These are phyloP conservation scores for Rhombomys opimus DNA, from an alignment of 2,113 vertebrate genomes.

Conservation along the genomic window DNA sequence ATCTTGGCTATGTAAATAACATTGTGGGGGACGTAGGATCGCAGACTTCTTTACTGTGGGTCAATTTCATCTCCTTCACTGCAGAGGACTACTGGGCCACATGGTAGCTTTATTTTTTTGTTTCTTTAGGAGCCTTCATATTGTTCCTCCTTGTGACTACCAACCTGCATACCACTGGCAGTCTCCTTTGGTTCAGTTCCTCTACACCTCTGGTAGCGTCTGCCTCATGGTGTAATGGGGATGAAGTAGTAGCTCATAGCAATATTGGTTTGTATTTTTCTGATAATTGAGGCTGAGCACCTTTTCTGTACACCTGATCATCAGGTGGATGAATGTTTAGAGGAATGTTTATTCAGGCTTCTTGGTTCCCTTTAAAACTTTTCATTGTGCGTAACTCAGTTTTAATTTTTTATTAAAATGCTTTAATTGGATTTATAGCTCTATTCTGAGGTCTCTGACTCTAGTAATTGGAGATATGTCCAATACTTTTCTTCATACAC, in stretches of 20 bases:
- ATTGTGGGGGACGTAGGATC: background rate
- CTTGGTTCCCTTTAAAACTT: background rate
- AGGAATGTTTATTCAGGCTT: background rate
- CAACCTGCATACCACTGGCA: background rate
- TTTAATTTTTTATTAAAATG: background rate
- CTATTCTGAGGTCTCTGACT: background rate
- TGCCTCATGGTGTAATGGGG: background rate
- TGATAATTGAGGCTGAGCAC: background rate
- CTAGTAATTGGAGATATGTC: background rate
- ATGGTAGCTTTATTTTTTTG: background rate
- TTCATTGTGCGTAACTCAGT: background rate
- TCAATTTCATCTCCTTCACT: background rate
- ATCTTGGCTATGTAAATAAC: background rate
- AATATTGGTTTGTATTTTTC: slow-evolving; percentile 3
- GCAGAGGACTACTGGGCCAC: background rate
- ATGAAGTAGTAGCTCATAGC: slow-evolving; percentile 6
- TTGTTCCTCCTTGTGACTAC: background rate
- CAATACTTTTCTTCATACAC: background rate
- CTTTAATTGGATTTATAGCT: background rate
- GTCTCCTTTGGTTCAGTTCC: background rate
- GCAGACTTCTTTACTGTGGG: background rate
- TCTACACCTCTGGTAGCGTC: background rate
- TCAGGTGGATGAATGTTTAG: too few species aligned
- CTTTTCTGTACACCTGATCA: background rate
- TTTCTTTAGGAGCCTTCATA: background rate